Percentiles rank a stretch among this genome's conserved stretches.
These are phyloP conservation scores for Erebia epiphron DNA, from an alignment of 2,888 invertebrate species.

Conservation along the genomic window DNA sequence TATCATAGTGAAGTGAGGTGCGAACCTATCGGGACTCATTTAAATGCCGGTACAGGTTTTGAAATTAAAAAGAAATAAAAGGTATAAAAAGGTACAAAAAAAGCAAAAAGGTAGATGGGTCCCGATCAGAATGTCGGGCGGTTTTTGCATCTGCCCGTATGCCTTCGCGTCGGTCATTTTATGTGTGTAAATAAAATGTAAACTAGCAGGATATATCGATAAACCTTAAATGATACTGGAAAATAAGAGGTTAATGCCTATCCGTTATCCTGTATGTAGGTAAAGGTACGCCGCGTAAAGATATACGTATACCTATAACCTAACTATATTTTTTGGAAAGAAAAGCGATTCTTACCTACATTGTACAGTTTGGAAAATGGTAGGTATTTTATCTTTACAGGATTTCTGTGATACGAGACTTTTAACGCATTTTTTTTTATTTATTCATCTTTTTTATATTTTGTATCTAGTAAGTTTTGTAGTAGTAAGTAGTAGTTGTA, in stretches of 20 bases:
- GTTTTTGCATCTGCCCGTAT: conserved; percentile 46
- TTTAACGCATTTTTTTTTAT: no score
- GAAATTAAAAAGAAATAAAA: conserved; percentile 51
- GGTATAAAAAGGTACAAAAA: conserved; percentile 45
- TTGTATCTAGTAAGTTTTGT: no score
- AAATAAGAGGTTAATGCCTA: neutral
- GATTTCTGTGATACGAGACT: no score
- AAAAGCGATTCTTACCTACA: no score
- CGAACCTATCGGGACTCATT: conserved; percentile 65
- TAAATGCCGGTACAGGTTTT: conserved; percentile 67
- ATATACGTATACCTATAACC: no score
- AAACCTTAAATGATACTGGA: neutral
- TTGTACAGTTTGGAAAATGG: no score
- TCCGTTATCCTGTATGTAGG: no score
- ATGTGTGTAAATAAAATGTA: conserved; percentile 21
- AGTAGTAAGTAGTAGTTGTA: no score
- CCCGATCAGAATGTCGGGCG: conserved; percentile 57
- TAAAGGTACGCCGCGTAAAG: no score
- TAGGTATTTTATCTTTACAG: no score
- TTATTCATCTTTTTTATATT: no score
- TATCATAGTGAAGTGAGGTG: conserved; percentile 51
- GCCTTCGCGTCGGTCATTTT: conserved; percentile 25
- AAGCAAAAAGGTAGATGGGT: conserved; percentile 48
- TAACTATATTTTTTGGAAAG: no score
- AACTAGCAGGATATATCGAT: neutral